Evolutionary conservation across 2,888 invertebrate species (phyloP).

Genomic region (Thera britannica): DNA sequence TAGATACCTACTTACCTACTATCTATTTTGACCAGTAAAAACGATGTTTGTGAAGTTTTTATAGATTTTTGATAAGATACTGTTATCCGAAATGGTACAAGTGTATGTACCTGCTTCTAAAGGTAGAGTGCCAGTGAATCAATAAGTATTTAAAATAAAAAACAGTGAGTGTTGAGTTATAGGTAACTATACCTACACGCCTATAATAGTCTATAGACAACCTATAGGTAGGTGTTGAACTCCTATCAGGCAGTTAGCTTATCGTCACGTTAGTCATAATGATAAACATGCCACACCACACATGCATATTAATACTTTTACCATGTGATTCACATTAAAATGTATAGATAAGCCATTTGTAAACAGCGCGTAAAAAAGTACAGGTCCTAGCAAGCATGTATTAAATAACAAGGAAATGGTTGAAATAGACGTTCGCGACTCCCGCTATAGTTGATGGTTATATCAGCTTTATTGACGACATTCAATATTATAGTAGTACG

Average conservation of each 20-base stretch:
- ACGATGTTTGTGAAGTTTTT: no score
- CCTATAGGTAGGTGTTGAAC: constrained; percentile 3
- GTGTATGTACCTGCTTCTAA: no score
- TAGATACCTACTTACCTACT: no score
- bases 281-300: background rate
- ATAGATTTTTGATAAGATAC: no score
- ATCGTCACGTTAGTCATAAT: constrained; percentile 11
- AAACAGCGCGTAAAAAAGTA: background rate
- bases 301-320: background rate
- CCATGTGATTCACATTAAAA: constrained; percentile 4
- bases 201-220: background rate
- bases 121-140: background rate
- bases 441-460: no score
- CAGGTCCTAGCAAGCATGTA: no score
- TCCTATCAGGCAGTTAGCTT: constrained; percentile 7
- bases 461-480: no score
- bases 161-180: background rate
- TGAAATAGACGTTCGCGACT: no score
- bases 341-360: background rate
- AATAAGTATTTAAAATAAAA: constrained; percentile 5
- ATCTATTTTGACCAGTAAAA: no score
- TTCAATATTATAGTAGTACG: background rate
- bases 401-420: no score
- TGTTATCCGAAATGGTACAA: no score
- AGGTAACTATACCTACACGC: no score